Percentiles rank a stretch among this genome's conserved stretches.
Conservation (phyloP, 2,888 invertebrate genomes). For the Gandaritis pyraliata region DNA sequence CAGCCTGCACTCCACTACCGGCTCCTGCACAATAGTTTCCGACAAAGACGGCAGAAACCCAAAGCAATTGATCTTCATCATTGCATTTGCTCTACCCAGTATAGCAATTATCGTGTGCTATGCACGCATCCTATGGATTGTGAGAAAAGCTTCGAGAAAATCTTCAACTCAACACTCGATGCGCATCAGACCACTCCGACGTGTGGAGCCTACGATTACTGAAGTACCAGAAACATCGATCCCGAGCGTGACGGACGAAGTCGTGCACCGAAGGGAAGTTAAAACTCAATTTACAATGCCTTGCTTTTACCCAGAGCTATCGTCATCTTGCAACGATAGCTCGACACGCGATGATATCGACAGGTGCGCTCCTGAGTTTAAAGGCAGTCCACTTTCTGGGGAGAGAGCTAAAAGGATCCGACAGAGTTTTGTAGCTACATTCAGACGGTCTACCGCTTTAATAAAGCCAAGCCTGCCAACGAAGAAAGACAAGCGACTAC, state of each 20-base stretch:
- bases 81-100: constrained; percentile 93
- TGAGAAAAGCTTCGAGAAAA: constrained; percentile 87
- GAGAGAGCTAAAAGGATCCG: constrained; percentile 54
- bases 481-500: constrained; percentile 88
- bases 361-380: constrained; percentile 55
- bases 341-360: constrained; percentile 61
- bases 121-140: constrained; percentile 92
- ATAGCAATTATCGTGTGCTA: constrained; percentile 92
- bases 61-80: constrained; percentile 91
- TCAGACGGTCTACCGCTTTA: constrained; percentile 62
- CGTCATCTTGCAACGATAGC: constrained; percentile 48
- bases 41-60: constrained; percentile 87
- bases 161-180: constrained; percentile 79
- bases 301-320: constrained; percentile 62
- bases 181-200: constrained; percentile 48
- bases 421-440: constrained; percentile 62
- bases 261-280: constrained; percentile 32
- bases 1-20: constrained; percentile 88
- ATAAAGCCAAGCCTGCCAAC: constrained; percentile 87
- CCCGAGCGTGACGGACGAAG: constrained; percentile 37
- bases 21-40: constrained; percentile 91
- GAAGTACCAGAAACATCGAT: constrained; percentile 49
- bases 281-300: constrained; percentile 35
- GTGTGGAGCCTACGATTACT: constrained; percentile 63
- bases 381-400: constrained; percentile 48